phyloP scores from a whole-genome alignment of 2,888 invertebrate species.

The Nemurella pictetii region DNA sequence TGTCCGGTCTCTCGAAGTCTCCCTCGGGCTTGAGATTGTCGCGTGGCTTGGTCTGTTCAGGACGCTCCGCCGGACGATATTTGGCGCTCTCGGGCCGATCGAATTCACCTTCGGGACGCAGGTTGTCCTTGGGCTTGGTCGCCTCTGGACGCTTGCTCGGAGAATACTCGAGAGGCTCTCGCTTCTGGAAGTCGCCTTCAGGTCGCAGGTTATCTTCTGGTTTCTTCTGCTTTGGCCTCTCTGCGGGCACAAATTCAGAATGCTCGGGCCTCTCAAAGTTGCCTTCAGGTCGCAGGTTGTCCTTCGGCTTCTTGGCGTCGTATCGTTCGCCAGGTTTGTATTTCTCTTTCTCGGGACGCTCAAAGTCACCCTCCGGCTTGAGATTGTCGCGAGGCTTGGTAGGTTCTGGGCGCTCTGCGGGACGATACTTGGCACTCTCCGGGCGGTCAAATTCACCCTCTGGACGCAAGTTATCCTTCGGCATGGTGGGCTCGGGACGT shows the following conservation, averaged over 20 bases:
- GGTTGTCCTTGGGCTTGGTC: slow-evolving; percentile 52
- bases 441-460: slow-evolving; percentile 44
- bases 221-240: slow-evolving; percentile 62
- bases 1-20: slow-evolving; percentile 48
- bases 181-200: slow-evolving; percentile 52
- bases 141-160: slow-evolving; percentile 58
- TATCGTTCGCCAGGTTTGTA: slow-evolving; percentile 54
- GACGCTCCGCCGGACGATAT: slow-evolving; percentile 51
- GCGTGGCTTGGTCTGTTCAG: slow-evolving; percentile 46
- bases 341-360: slow-evolving; percentile 44
- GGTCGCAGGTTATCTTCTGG: slow-evolving; percentile 63
- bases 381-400: slow-evolving; percentile 45
- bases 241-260: slow-evolving; percentile 56
- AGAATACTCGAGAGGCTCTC: slow-evolving; percentile 53
- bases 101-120: slow-evolving; percentile 56
- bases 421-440: slow-evolving; percentile 42
- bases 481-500: slow-evolving; percentile 26
- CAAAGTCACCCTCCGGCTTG: slow-evolving; percentile 48
- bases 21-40: slow-evolving; percentile 52
- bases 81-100: slow-evolving; percentile 51
- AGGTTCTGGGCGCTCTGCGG: slow-evolving; percentile 42
- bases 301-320: slow-evolving; percentile 47
- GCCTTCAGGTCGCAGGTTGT: slow-evolving; percentile 53
- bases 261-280: slow-evolving; percentile 42
- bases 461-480: slow-evolving; percentile 39